Evolutionary conservation across 2,888 invertebrate species (phyloP).

Genomic region (Eucriotettix oculatus): DNA sequence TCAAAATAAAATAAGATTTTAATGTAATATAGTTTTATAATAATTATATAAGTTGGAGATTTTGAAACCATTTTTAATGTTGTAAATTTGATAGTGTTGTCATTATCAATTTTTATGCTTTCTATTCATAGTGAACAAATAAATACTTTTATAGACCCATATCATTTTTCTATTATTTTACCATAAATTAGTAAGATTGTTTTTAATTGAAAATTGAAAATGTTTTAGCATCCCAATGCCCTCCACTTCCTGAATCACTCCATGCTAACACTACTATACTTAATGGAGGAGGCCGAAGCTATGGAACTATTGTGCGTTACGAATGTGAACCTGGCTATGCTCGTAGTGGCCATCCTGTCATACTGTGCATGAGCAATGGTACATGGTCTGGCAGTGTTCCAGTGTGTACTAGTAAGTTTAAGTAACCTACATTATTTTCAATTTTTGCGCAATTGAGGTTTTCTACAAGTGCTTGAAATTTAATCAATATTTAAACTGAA

Average conservation of each 20-base stretch:
- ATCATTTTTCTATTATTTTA: too few species aligned
- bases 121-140: neutral
- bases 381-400: constrained; percentile 90
- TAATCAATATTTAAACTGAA: too few species aligned
- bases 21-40: too few species aligned
- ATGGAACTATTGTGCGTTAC: constrained; percentile 82
- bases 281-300: constrained; percentile 81
- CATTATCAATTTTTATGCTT: neutral
- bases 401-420: constrained; percentile 52
- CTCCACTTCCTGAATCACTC: constrained; percentile 68
- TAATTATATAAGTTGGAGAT: too few species aligned
- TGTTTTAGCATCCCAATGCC: constrained; percentile 68
- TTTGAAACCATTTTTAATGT: too few species aligned
- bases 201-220: too few species aligned
- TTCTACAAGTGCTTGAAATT: too few species aligned
- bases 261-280: constrained; percentile 74
- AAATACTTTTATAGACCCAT: too few species aligned
- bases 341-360: constrained; percentile 72
- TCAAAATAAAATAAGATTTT: neutral
- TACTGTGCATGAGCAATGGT: constrained; percentile 88
- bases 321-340: constrained; percentile 86
- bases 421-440: neutral
- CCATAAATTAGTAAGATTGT: too few species aligned
- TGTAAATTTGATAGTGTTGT: neutral
- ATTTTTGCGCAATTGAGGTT: neutral